phyloP scores from a whole-genome alignment of 30 jellyfish, hydroid and myxozoan species.

The Hydractinia echinata region DNA sequence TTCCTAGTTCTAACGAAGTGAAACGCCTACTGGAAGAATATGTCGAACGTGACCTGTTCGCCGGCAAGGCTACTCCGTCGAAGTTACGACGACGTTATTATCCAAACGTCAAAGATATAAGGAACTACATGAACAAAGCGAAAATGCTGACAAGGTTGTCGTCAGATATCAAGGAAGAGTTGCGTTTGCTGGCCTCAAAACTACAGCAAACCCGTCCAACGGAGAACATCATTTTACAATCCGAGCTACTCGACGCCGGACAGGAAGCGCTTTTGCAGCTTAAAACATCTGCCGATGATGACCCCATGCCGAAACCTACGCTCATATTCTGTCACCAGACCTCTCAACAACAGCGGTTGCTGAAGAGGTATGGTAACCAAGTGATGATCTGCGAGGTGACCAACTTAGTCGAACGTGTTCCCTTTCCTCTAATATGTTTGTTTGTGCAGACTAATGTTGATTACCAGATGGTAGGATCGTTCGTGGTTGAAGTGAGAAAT shows the following conservation, averaged over 20 bases:
- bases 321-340: constrained; percentile 64
- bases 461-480: constrained; percentile 65
- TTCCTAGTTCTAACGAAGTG: constrained; percentile 18
- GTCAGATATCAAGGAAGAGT: constrained; percentile 31
- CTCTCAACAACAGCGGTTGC: constrained; percentile 48
- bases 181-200: constrained; percentile 23
- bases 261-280: constrained; percentile 1
- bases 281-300: constrained; percentile 14
- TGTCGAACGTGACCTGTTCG: constrained; percentile 33
- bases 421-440: constrained; percentile 68
- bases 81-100: constrained; percentile 26
- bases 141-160: constrained; percentile 44
- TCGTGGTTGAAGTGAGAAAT: constrained; percentile 41
- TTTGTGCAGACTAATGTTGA: constrained; percentile 80
- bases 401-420: constrained; percentile 41
- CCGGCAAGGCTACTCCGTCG: constrained; percentile 32
- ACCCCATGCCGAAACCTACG: constrained; percentile 34
- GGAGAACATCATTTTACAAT: constrained; percentile 32
- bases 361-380: constrained; percentile 59
- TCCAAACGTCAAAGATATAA: constrained; percentile 37
- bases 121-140: constrained; percentile 47
- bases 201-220: constrained; percentile 42
- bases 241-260: constrained; percentile 24
- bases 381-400: constrained; percentile 61
- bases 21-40: constrained; percentile 24